These are phyloP conservation scores for Folsomia manolachei DNA, from an alignment of 2,888 invertebrate genomes.

Conservation along the genomic window DNA sequence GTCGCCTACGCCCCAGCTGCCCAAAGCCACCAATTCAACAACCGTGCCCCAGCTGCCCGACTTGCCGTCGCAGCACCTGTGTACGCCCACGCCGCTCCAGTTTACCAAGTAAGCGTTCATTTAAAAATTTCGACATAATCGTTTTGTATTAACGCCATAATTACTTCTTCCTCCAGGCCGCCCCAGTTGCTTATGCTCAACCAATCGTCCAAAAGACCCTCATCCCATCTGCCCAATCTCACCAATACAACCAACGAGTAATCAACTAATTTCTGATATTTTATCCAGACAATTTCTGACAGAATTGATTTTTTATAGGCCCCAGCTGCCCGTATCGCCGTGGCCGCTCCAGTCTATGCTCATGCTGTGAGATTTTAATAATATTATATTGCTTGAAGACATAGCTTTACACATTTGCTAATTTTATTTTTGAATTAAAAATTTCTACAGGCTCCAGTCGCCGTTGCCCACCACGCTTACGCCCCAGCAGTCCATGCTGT, in stretches of 20 bases:
- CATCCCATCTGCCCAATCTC: not conserved
- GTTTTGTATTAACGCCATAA: not conserved
- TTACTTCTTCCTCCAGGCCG: not conserved
- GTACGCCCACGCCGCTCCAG: not conserved
- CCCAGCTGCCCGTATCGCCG: conserved; percentile 17
- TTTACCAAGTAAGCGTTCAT: no score
- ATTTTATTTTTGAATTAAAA: no score
- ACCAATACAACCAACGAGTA: not conserved
- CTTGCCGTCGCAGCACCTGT: conserved; percentile 1
- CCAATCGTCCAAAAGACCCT: not conserved
- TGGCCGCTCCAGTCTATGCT: conserved; percentile 19
- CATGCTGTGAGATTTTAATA: no score
- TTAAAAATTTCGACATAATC: no score
- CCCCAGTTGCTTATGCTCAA: not conserved
- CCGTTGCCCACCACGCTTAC: conserved; percentile 20
- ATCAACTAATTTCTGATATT: not conserved
- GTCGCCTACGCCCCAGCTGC: not conserved
- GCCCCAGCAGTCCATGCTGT: conserved; percentile 18
- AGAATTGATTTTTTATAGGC: not conserved
- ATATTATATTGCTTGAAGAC: no score
- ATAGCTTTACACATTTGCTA: no score
- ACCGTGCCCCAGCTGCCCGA: conserved; percentile 10
- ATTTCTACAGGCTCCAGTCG: no score
- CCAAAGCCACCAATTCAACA: not conserved
- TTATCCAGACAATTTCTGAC: not conserved